A percentile compares a stretch with the other conserved stretches of the same genome.
Evolutionary conservation across 64 coral and sea anemone genomes (phyloP).

Genomic region (Stichodactyla helianthus): DNA sequence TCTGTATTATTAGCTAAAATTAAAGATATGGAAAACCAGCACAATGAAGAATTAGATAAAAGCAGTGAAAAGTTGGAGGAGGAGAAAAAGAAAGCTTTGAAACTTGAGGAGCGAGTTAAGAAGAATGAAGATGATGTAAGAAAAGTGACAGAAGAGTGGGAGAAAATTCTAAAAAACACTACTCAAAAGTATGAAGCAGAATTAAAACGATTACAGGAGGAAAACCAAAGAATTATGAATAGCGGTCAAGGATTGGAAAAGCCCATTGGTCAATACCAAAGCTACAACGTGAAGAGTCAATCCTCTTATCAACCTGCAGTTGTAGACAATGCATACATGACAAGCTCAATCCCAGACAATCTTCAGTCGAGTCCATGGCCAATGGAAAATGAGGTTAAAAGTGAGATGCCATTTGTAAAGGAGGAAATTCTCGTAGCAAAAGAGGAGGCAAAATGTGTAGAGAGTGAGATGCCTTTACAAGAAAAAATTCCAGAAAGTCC

Average conservation of each 20-base stretch:
- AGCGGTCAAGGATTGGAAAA: neutral
- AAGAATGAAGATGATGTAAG: constrained; percentile 39
- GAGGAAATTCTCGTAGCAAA: neutral
- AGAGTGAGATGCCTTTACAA: neutral
- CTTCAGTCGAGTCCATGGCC: neutral
- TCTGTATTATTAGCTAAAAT: constrained; percentile 10
- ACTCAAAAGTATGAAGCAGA: constrained; percentile 62
- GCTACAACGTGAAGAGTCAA: neutral
- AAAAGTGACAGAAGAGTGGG: constrained; percentile 66
- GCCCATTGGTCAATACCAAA: neutral
- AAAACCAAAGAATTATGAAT: constrained; percentile 20
- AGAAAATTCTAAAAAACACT: constrained; percentile 50
- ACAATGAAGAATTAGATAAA: constrained; percentile 14
- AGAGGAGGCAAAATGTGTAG: neutral
- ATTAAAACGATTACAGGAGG: constrained; percentile 44
- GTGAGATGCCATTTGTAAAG: neutral
- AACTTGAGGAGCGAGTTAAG: constrained; percentile 51
- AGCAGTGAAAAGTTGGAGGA: neutral
- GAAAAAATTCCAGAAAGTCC: neutral
- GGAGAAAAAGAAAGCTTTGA: constrained; percentile 22
- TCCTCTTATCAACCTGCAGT: neutral
- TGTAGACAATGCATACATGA: neutral
- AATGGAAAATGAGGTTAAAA: constrained; percentile 12
- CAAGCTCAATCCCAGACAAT: neutral
- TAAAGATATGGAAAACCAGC: constrained; percentile 39